phyloP scores from a whole-genome alignment of 1,140 invertebrate species.

The Ostrea denselamellosa region DNA sequence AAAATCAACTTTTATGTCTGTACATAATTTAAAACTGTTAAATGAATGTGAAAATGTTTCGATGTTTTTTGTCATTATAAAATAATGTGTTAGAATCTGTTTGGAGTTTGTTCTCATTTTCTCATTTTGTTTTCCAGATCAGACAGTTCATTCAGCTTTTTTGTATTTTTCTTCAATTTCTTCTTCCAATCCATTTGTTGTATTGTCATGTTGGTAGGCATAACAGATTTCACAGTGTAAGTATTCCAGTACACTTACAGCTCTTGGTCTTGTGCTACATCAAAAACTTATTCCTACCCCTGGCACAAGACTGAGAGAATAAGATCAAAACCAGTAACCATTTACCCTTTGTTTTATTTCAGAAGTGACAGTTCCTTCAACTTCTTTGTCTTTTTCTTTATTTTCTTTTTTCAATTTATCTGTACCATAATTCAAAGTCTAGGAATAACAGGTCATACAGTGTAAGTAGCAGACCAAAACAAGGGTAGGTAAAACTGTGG shows the following conservation, averaged over 20 bases:
- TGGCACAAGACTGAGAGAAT: background rate
- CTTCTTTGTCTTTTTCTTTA: constrained; percentile 99
- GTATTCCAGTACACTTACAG: constrained; percentile 46
- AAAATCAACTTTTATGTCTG: background rate
- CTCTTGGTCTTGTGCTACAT: background rate
- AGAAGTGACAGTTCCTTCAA: constrained; percentile 96
- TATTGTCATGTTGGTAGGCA: constrained; percentile 89
- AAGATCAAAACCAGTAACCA: background rate
- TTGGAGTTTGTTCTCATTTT: background rate
- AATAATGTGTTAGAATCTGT: background rate
- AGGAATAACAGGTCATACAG: constrained; percentile 85
- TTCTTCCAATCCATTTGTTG: constrained; percentile 97
- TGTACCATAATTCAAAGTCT: constrained; percentile 90
- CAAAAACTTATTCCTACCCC: background rate
- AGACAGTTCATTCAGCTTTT: constrained; percentile 99
- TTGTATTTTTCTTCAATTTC: constrained; percentile 99
- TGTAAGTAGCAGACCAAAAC: constrained; percentile 69
- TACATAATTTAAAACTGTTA: background rate
- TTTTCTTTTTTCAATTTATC: constrained; percentile 98
- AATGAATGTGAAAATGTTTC: background rate
- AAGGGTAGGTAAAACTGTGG: too few relatives aligned
- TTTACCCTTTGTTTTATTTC: constrained; percentile 59
- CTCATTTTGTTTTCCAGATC: constrained; percentile 71
- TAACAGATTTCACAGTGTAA: constrained; percentile 81
- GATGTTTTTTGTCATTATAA: background rate